Evolutionary conservation across 2,888 invertebrate species (phyloP).

Genomic region (Diplolepis rosae): DNA sequence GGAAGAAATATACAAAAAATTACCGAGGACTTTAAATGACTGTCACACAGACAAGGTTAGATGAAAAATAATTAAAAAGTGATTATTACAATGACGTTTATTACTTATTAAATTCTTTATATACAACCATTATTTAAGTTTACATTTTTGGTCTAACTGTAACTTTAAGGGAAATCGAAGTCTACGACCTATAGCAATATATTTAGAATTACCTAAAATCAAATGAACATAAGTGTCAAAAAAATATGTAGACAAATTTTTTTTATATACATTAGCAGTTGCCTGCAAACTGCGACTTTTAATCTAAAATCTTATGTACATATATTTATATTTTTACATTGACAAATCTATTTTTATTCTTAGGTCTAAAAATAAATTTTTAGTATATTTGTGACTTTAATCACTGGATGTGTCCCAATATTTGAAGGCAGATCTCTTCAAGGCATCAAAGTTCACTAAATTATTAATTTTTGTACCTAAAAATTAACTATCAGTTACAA

Average conservation of each 20-base stretch:
- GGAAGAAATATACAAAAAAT: too few relatives aligned
- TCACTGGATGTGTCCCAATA: neutral
- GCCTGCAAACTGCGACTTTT: neutral
- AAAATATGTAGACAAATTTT: neutral
- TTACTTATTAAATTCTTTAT: neutral
- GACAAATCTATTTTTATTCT: too few relatives aligned
- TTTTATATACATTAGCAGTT: neutral
- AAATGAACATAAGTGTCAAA: neutral
- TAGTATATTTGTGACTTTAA: neutral
- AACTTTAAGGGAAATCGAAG: neutral
- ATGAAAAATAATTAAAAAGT: neutral
- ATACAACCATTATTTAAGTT: slow-evolving; percentile 9
- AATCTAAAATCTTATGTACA: neutral
- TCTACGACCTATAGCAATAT: neutral
- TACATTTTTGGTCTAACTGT: slow-evolving; percentile 25
- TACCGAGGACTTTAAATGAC: too few relatives aligned
- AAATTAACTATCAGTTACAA: neutral
- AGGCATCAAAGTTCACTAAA: neutral
- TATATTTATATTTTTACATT: too few relatives aligned
- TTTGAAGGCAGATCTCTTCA: neutral
- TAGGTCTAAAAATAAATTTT: neutral
- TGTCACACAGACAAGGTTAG: neutral
- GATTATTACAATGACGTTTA: neutral
- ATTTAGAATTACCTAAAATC: neutral
- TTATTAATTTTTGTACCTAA: too few relatives aligned